Conservation (phyloP, 2,113 vertebrate genomes). For the Campylomormyrus numenius region DNA sequence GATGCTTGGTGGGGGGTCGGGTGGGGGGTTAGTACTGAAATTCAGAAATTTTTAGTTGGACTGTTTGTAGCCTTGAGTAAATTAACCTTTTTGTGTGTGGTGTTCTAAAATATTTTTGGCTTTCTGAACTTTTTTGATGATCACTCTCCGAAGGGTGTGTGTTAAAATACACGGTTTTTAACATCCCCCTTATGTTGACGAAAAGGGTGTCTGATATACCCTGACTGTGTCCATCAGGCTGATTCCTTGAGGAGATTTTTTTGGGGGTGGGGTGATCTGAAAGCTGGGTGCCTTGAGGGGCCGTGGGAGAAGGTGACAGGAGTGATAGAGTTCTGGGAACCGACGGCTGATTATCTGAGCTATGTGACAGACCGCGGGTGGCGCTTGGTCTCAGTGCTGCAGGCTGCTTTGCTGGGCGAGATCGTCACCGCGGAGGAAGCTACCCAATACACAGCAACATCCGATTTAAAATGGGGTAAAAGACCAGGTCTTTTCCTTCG, state of each 20-base stretch:
- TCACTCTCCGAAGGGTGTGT: background rate
- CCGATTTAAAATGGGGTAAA: background rate
- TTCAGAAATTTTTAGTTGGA: background rate
- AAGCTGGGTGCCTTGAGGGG: slow-evolving; percentile 48
- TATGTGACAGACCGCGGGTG: slow-evolving; percentile 58
- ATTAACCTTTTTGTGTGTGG: background rate
- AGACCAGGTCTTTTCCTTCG: background rate
- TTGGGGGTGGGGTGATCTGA: slow-evolving; percentile 11
- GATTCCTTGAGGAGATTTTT: background rate
- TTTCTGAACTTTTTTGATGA: background rate
- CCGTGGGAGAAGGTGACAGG: slow-evolving; percentile 48
- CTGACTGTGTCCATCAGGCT: background rate
- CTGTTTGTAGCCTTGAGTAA: background rate
- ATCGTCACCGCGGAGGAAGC: slow-evolving; percentile 23
- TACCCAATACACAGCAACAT: background rate
- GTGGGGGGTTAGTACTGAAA: background rate
- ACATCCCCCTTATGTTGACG: background rate
- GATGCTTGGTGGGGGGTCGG: background rate
- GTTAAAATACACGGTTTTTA: too few relatives aligned
- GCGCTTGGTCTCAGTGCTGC: background rate
- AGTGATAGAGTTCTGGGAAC: slow-evolving; percentile 61
- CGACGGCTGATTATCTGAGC: slow-evolving; percentile 59
- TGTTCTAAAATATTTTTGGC: background rate
- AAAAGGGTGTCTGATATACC: background rate
- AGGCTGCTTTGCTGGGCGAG: background rate